Percentiles rank a stretch among this genome's conserved stretches.
phyloP scores from a whole-genome alignment of 1,140 invertebrate genomes.

The Aphelinus certus region DNA sequence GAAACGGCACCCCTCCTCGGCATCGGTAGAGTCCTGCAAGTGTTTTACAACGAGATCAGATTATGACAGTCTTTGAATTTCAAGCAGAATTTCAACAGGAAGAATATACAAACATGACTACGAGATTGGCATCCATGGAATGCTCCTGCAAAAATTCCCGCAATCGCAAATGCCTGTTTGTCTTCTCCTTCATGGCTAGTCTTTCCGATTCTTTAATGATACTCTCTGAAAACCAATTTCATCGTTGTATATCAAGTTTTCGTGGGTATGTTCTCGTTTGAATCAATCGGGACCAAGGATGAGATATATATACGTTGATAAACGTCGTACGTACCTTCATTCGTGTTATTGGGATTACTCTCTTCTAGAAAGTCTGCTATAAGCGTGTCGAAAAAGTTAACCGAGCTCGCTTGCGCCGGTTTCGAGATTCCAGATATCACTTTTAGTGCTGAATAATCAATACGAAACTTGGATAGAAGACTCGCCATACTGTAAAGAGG shows the following conservation, averaged over 20 bases:
- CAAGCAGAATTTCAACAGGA: not conserved
- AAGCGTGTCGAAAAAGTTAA: slow-evolving; percentile 83
- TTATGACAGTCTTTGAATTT: too few species aligned
- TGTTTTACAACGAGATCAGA: too few species aligned
- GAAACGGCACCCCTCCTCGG: slow-evolving; percentile 89
- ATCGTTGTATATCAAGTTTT: too few species aligned
- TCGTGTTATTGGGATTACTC: slow-evolving; percentile 63
- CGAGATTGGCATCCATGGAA: slow-evolving; percentile 84
- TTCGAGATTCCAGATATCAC: slow-evolving; percentile 88
- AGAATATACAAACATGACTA: slow-evolving; percentile 82
- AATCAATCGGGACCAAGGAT: too few species aligned
- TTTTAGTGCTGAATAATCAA: slow-evolving; percentile 92
- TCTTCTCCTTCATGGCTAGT: slow-evolving; percentile 87
- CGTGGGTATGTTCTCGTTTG: too few species aligned
- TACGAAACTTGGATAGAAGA: slow-evolving; percentile 93
- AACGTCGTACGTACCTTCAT: not conserved
- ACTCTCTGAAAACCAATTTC: slow-evolving; percentile 62
- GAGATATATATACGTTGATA: too few species aligned
- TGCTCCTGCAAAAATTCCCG: slow-evolving; percentile 87
- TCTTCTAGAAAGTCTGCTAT: slow-evolving; percentile 75
- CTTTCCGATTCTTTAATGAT: slow-evolving; percentile 84
- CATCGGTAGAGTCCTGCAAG: slow-evolving; percentile 86
- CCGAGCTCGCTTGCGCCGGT: slow-evolving; percentile 74
- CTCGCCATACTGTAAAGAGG: slow-evolving; percentile 84
- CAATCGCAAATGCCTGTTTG: slow-evolving; percentile 88